These are phyloP conservation scores for Pheosia gnoma DNA, from an alignment of 2,888 invertebrate species.

Conservation along the genomic window DNA sequence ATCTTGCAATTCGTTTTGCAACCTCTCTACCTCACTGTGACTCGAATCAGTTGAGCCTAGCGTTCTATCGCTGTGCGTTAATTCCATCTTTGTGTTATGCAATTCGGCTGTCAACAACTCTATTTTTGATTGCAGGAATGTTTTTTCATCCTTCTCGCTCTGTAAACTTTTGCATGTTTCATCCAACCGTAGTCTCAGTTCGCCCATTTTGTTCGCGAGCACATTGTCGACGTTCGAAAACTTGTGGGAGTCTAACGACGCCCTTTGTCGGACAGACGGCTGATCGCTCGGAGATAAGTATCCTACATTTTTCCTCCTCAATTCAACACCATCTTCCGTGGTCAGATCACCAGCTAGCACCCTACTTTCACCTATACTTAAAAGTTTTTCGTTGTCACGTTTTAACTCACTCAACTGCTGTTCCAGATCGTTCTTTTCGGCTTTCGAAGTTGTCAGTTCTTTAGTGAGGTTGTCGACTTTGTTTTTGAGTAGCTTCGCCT, in stretches of 20 bases:
- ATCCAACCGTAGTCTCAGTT: constrained; percentile 66
- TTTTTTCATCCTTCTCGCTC: constrained; percentile 74
- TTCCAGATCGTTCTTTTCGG: constrained; percentile 91
- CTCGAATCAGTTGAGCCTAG: constrained; percentile 76
- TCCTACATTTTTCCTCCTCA: constrained; percentile 65
- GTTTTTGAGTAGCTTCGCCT: constrained; percentile 91
- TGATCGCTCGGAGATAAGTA: constrained; percentile 64
- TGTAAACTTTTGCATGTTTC: constrained; percentile 72
- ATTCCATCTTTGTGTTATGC: constrained; percentile 69
- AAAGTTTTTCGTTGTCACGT: constrained; percentile 92
- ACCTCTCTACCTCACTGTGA: constrained; percentile 75
- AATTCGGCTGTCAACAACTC: constrained; percentile 70
- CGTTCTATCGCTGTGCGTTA: constrained; percentile 69
- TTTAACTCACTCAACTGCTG: constrained; percentile 90
- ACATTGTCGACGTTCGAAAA: constrained; percentile 76
- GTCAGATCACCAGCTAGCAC: constrained; percentile 69
- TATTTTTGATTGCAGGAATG: constrained; percentile 68
- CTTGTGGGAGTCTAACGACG: constrained; percentile 76
- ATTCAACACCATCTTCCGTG: constrained; percentile 71
- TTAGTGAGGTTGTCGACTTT: constrained; percentile 92
- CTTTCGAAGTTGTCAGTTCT: constrained; percentile 88
- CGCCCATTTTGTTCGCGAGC: constrained; percentile 70
- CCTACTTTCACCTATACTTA: constrained; percentile 75
- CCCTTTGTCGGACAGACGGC: constrained; percentile 61
- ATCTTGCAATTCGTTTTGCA: constrained; percentile 77